Evolutionary conservation across 2,113 vertebrate genomes (phyloP).

Genomic region (Ailurus styani): DNA sequence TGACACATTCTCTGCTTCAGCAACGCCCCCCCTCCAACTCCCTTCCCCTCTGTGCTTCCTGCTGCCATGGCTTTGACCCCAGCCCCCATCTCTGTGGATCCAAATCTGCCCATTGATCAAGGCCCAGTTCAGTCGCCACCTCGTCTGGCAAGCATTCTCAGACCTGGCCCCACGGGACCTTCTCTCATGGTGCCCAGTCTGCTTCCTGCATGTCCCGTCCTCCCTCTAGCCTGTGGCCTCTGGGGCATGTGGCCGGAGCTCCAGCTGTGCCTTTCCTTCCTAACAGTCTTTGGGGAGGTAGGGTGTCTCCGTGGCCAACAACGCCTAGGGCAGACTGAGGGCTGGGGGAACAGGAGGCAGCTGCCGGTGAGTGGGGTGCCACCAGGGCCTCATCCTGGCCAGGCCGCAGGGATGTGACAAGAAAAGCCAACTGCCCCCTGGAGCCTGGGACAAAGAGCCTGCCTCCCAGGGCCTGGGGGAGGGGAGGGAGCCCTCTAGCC

Average conservation of each 20-base stretch:
- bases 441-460: neutral
- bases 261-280: neutral
- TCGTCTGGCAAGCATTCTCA: neutral
- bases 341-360: neutral
- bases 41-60: no score
- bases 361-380: neutral
- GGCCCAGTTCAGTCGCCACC: neutral
- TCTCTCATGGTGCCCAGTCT: neutral
- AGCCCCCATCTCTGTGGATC: neutral
- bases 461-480: neutral
- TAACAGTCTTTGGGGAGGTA: neutral
- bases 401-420: neutral
- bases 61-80: neutral
- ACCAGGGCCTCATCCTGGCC: neutral
- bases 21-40: no score
- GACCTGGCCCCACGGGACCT: neutral
- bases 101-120: neutral
- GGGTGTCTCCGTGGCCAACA: neutral
- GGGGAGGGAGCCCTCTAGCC: no score
- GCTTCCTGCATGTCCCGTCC: neutral
- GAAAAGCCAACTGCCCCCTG: slow-evolving; percentile 19
- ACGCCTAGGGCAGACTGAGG: neutral
- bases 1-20: neutral
- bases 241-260: accelerated
- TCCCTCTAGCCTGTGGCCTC: neutral